phyloP scores from a whole-genome alignment of 1,140 invertebrate species.

The Panonychus citri region DNA sequence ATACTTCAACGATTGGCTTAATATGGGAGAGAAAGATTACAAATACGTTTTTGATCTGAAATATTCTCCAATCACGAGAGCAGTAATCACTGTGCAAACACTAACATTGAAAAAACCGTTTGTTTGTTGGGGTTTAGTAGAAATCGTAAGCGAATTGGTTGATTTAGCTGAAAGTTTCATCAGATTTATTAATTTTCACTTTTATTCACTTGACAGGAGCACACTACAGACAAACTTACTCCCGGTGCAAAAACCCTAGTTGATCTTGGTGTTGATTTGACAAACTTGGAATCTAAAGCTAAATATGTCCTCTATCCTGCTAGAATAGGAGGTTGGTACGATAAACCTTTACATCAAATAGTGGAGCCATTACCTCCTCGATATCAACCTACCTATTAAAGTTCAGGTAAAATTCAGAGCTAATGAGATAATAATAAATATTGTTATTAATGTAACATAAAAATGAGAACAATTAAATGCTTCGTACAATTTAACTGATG shows the following conservation, averaged over 20 bases:
- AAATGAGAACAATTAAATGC: no score
- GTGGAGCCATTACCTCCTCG: no score
- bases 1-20: slow-evolving; percentile 45
- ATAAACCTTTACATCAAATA: no score
- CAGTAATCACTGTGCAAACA: background rate
- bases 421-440: no score
- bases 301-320: no score
- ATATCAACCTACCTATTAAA: no score
- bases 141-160: slow-evolving; percentile 33
- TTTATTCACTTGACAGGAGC: slow-evolving; percentile 32
- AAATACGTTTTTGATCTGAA: slow-evolving; percentile 43
- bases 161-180: no score
- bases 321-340: no score
- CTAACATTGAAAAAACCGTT: background rate
- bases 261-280: slow-evolving; percentile 57
- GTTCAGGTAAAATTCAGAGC: no score
- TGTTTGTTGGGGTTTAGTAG: slow-evolving; percentile 43
- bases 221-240: slow-evolving; percentile 39
- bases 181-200: background rate
- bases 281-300: slow-evolving; percentile 13
- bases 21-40: slow-evolving; percentile 33
- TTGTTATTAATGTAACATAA: no score
- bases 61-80: slow-evolving; percentile 38
- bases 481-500: no score
- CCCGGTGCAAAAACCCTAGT: slow-evolving; percentile 47